Evolutionary conservation across 2,888 invertebrate genomes (phyloP), one percentile per base, ranked within the genome.

Genomic region (Mylabris sibirica): DNA sequence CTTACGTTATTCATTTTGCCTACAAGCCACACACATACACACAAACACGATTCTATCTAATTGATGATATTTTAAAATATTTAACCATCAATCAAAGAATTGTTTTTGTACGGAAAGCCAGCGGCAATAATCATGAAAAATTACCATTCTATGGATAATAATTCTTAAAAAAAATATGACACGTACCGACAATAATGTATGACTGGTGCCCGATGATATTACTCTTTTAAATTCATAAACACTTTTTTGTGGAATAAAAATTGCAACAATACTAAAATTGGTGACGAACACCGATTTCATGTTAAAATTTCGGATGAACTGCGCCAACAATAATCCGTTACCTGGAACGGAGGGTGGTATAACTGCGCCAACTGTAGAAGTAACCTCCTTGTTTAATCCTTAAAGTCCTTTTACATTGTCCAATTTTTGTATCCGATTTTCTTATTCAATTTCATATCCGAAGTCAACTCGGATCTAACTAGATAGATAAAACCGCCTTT

Each of bases 31-130:
- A 35, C 11, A 35, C 9, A 9, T 30, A 38, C 14, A 38, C 12
- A 38, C 3, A 38, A 14, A 14, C 6, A 38, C 38, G 12, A 6
- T n/a, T 17, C 44, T 8, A 44, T n/a, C 22, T 22, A 53, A 53
- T 53, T 53, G 49, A 22, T 22, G 49, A 53, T 22, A 20, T 20
- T 53, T 53, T 53, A 22, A 53, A 11, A 53, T 22, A 53, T 53
- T 44, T 53, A 53, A 22, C 20, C 49, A 53, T 53, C 49, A 53
- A 53, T 53, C 49, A 53, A 53, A 53, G 49, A 53, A 53, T 22
- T 11, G 11, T 20, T 53, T 30, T 53, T 30, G 30, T 30, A 8
- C 8, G 30, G 30, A 30, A 22, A 53, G 9, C 49, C 49, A 2
- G 1, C 6, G 49, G 49, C 49, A 11, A 53, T 53, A 11, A 53